Conservation (phyloP, 2,113 vertebrate species). For the Bambusicola thoracicus region DNA sequence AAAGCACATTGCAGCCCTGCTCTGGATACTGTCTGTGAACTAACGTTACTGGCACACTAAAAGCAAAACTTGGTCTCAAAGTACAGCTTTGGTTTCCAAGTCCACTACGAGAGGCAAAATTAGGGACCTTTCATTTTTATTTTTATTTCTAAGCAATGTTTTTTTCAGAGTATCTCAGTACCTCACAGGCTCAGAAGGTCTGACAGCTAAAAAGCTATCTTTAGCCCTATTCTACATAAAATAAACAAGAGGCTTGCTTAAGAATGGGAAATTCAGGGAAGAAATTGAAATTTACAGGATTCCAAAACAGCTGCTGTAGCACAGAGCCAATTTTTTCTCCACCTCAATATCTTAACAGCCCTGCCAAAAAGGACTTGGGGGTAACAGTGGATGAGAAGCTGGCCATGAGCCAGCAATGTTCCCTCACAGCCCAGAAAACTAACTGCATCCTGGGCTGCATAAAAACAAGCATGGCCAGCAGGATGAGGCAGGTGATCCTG, state of each 20-base stretch:
- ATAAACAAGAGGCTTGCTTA: background rate
- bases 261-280: background rate
- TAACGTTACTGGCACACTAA: background rate
- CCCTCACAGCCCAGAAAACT: too few relatives aligned
- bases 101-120: background rate
- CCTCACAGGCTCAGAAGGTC: background rate
- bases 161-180: background rate
- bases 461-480: too few relatives aligned
- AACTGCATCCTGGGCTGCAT: too few relatives aligned
- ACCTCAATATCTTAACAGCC: background rate
- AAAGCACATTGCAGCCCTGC: fast-evolving
- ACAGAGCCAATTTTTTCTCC: background rate
- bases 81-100: background rate
- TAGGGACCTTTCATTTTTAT: background rate
- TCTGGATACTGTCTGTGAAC: background rate
- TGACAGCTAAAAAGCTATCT: background rate
- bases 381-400: too few relatives aligned
- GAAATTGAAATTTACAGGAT: background rate
- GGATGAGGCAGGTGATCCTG: too few relatives aligned
- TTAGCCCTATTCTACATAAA: background rate
- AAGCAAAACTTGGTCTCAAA: background rate
- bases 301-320: background rate
- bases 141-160: background rate
- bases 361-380: too few relatives aligned
- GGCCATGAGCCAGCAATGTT: too few relatives aligned